Evolutionary conservation across 2,113 vertebrate genomes (phyloP), one percentile per base, ranked within the genome.

Genomic region (Cebidichthys violaceus): DNA sequence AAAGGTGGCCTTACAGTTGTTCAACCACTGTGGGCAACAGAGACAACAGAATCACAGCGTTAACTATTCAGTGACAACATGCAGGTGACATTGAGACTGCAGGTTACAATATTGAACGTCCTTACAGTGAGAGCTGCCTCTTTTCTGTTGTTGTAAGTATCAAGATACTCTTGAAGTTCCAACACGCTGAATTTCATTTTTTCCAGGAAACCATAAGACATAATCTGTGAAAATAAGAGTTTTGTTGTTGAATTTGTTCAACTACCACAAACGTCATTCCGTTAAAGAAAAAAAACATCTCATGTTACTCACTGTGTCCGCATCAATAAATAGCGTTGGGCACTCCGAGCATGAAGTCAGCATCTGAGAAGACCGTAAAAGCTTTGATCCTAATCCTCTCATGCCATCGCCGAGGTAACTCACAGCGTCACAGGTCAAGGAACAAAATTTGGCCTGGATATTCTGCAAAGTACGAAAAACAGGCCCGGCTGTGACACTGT

Each of bases 101-200:
- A 41, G 43, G 31, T 13, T 20, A 41, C 4, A 47, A 45, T 33
- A 50, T 69, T 17, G 2, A 27, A 29, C 47, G 1, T 33, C 29
- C 96, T 93, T 96, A 99, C 98, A 29, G 96, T 96, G 86, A 98
- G 94, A 0, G 97, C 96, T 9, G 98, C 97, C 88, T 99, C 98
- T 88, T 97, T 98, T 74, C 96, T 96, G 90, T 96, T 97, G 94
- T 98, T 99, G 92, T 99, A 99, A 0, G 98, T 99, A 82, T 99
- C 98, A 84, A 99, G 89, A 89, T 99, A 99, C 91, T 99, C 98
- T 77, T 99, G 98, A 75, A 99, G 95, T 87, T 99, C 98, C 90
- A 99, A 73, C 76, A 99, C 98, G 70, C 97, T 98, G 94, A 99
- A 99, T 92, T 99, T 99, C 87, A 99, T 95, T 91, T 98, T 99